phyloP scores from a whole-genome alignment of 1,140 invertebrate genomes.

The Eurosta solidaginis region DNA sequence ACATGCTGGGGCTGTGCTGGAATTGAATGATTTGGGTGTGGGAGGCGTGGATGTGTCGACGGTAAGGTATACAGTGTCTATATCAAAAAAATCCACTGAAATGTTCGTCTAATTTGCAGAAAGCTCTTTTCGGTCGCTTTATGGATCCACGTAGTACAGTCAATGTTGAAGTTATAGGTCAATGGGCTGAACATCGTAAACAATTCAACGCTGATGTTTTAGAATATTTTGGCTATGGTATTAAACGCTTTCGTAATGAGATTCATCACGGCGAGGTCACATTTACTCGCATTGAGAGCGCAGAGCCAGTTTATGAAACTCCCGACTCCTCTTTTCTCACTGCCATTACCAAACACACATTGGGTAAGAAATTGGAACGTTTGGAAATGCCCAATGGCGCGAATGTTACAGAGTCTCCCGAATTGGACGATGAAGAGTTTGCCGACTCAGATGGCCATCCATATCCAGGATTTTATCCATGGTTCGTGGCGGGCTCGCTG shows the following conservation, averaged over 20 bases:
- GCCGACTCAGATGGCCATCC: not conserved
- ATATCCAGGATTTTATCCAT: constrained; percentile 45
- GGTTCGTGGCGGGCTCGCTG: constrained; percentile 46
- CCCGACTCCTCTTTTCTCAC: constrained; percentile 47
- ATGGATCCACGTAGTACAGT: constrained; percentile 52
- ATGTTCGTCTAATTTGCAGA: not conserved
- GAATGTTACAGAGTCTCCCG: not conserved
- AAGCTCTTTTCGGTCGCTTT: constrained; percentile 47
- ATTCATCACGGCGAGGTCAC: constrained; percentile 39
- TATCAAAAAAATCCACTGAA: not conserved
- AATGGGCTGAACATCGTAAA: constrained; percentile 52
- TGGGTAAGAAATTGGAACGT: constrained; percentile 32
- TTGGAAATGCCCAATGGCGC: constrained; percentile 28
- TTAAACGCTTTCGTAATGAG: constrained; percentile 41
- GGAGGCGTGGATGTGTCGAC: constrained; percentile 48
- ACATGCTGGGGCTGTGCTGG: constrained; percentile 47
- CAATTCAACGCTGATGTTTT: constrained; percentile 51
- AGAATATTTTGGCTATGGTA: constrained; percentile 49
- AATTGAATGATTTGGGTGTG: constrained; percentile 45
- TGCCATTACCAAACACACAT: constrained; percentile 41
- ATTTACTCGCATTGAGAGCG: constrained; percentile 47
- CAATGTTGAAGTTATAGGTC: constrained; percentile 49
- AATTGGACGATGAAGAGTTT: not conserved
- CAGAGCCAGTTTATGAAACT: constrained; percentile 50
- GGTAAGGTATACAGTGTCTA: constrained; percentile 9